phyloP scores from a whole-genome alignment of 2,797 vertebrate species.

The Microhierax caerulescens region DNA sequence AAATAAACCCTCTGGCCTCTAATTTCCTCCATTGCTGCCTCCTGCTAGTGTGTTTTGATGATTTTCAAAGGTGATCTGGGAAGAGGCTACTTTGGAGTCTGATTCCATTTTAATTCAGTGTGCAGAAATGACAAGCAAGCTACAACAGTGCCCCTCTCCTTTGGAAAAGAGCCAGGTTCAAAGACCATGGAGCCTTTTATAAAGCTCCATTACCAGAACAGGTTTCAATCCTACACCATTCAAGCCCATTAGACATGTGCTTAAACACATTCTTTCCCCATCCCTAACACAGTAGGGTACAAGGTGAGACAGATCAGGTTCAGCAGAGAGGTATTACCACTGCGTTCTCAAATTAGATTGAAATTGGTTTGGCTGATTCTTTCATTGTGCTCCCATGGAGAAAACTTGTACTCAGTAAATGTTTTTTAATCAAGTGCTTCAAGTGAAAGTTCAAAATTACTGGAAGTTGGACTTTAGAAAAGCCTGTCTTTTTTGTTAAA shows the following conservation, averaged over 20 bases:
- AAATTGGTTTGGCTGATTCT: constrained; percentile 1
- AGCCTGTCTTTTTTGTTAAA: not conserved
- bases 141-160: not conserved
- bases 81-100: not conserved
- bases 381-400: not conserved
- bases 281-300: not conserved
- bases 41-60: not conserved
- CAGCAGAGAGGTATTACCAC: not conserved
- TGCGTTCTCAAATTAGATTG: constrained; percentile 25
- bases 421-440: constrained; percentile 8
- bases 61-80: constrained; percentile 22
- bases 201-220: constrained; percentile 12
- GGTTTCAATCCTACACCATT: constrained; percentile 14
- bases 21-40: not conserved
- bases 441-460: not conserved
- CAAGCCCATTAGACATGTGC: not conserved
- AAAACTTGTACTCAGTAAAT: not conserved
- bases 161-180: constrained; percentile 4
- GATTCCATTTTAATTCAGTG: not conserved
- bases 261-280: constrained; percentile 33
- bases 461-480: not conserved
- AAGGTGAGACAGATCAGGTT: constrained; percentile 22
- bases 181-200: not conserved
- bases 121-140: not conserved
- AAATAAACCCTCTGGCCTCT: not conserved